A percentile compares a stretch with the other conserved stretches of the same genome.
These are phyloP conservation scores for Chanos chanos DNA, from an alignment of 2,797 vertebrate species.

Conservation along the genomic window DNA sequence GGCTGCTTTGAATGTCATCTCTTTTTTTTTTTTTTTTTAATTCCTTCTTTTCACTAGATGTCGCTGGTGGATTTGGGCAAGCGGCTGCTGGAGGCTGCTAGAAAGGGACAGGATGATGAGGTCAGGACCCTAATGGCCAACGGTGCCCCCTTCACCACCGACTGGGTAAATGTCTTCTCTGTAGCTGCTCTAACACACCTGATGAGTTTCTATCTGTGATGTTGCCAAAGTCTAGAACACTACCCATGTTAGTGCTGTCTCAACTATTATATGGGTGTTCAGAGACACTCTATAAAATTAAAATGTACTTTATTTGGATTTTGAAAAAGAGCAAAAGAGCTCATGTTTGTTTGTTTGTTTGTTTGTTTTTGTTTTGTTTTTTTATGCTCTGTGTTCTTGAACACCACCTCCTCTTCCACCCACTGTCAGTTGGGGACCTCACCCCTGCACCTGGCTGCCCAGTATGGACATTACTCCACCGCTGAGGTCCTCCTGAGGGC, in stretches of 20 bases:
- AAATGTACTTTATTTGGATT: too few species aligned
- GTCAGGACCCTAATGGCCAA: slow-evolving; percentile 87
- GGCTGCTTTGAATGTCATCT: not conserved
- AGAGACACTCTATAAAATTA: too few species aligned
- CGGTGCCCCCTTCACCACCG: slow-evolving; percentile 89
- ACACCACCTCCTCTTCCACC: too few species aligned
- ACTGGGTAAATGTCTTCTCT: slow-evolving; percentile 76
- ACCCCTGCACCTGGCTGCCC: slow-evolving; percentile 87
- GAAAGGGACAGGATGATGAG: slow-evolving; percentile 88
- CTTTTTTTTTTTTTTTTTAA: slow-evolving; percentile 10
- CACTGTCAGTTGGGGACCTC: slow-evolving; percentile 81
- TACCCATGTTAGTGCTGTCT: too few species aligned
- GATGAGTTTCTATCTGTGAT: too few species aligned
- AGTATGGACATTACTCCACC: slow-evolving; percentile 87
- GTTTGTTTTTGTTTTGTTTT: not conserved
- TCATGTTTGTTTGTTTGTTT: not conserved
- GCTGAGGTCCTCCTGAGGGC: slow-evolving; percentile 88
- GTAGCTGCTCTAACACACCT: not conserved
- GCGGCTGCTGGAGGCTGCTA: slow-evolving; percentile 86
- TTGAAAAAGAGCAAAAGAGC: too few species aligned
- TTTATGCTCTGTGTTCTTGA: not conserved
- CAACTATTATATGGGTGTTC: too few species aligned
- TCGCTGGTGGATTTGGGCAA: slow-evolving; percentile 91
- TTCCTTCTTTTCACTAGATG: slow-evolving; percentile 69
- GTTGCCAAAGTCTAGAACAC: too few species aligned